Evolutionary conservation across 92 coral and sea anemone species (phyloP), one percentile per base, ranked within the genome.

Genomic region (Zoanthus sociatus): DNA sequence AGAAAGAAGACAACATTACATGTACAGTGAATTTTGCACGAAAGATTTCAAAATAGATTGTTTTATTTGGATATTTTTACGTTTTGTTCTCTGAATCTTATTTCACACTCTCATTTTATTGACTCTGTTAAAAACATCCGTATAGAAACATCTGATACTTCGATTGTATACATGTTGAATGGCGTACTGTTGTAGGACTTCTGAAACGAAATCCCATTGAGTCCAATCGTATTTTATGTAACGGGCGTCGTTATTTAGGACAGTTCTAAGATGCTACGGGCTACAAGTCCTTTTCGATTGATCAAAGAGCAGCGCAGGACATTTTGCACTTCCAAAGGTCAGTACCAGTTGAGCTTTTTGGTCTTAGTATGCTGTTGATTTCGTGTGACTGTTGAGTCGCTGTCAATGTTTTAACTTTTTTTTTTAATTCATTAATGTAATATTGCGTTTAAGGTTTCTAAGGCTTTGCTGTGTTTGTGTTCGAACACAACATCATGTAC

Each of bases 301-400:
- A 44, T 84, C 26, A 58, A 84, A 53, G 89, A 89, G 73, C 82
- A 84, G 48, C 89, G 79, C 63, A 84, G 86, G 54, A 87, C 75
- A 55, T 78, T 91, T 76, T 84, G 82, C 75, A 88, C 58, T 72
- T 83, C 94, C 3, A 88, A 72, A 78, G 78, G 94, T 91, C 21
- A 91, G 94, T 81, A 64, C 85, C 74, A 64, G 72, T 42, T 4
- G 18, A 58, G 51, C 33, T 32, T 46, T 33, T 63, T 63, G 69
- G 8, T 20, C 69, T 16, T 69, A 31, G 6, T 30, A 15, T 7
- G 31, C 31, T 10, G 32, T 18, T 20, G 74, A 26, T 3, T 11
- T 30, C 16, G 42, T 12, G n/a, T 3, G 9, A 16, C 42, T 67
- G 72, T 13, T 3, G 20, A 30, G 46, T 9, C 31, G 16, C 17